Conservation (phyloP, 2,113 vertebrate genomes). For the Orthonyx spaldingii region DNA sequence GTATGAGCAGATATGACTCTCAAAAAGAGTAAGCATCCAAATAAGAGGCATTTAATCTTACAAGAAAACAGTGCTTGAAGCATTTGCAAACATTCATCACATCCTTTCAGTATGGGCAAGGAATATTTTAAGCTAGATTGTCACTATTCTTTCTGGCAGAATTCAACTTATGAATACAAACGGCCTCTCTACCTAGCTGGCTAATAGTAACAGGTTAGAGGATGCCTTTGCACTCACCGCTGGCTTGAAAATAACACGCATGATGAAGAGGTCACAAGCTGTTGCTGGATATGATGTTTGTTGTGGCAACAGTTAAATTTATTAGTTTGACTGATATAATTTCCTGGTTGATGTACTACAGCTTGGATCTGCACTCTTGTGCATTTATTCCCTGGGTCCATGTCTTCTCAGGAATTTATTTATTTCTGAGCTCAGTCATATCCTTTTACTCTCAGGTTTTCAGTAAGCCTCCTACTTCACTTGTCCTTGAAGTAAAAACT, state of each 20-base stretch:
- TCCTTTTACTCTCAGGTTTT: neutral
- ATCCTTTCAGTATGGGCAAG: neutral
- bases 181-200: neutral
- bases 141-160: neutral
- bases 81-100: constrained; percentile 4
- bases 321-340: neutral
- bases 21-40: constrained; percentile 11
- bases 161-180: neutral
- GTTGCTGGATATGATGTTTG: neutral
- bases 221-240: neutral
- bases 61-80: constrained; percentile 16
- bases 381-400: neutral
- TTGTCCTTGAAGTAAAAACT: neutral
- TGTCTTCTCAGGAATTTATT: neutral
- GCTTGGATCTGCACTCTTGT: neutral
- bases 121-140: neutral
- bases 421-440: neutral
- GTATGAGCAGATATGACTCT: neutral
- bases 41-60: constrained; percentile 42
- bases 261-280: neutral
- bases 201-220: neutral
- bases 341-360: neutral
- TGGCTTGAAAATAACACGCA: neutral
- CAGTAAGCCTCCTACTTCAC: neutral
- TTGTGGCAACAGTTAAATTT: neutral